A percentile compares a stretch with the other conserved stretches of the same genome.
phyloP scores from a whole-genome alignment of 2,113 vertebrate species.

The Sialia sialis region DNA sequence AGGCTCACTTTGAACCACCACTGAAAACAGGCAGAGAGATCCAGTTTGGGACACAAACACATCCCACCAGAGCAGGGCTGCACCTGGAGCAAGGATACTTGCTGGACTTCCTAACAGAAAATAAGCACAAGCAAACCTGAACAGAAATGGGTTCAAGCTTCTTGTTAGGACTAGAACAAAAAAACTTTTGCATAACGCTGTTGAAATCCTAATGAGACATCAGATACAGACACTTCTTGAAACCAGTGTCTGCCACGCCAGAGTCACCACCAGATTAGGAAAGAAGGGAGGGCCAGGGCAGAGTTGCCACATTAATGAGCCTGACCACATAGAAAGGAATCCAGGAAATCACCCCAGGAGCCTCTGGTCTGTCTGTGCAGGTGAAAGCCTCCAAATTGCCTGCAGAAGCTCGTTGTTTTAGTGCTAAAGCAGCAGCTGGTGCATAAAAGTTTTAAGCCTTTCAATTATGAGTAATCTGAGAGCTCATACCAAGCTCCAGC shows the following conservation, averaged over 20 bases:
- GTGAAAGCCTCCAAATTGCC: not conserved
- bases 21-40: fast-evolving
- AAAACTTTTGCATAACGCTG: not conserved
- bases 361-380: not conserved
- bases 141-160: not conserved
- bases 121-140: not conserved
- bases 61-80: not conserved
- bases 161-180: not conserved
- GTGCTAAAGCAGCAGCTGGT: not conserved
- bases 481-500: not conserved
- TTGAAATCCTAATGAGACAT: not conserved
- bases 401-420: not conserved
- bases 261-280: not conserved
- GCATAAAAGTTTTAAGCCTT: not conserved
- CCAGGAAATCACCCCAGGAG: not conserved
- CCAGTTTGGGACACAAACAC: not conserved
- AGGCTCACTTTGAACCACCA: not conserved
- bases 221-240: not conserved
- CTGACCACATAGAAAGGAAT: not conserved
- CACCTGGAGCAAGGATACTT: not conserved
- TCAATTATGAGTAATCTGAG: constrained; percentile 7
- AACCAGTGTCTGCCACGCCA: not conserved
- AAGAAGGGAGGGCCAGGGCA: not conserved
- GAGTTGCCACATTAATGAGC: not conserved
- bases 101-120: not conserved